A percentile compares a stretch with the other conserved stretches of the same genome.
These are phyloP conservation scores for Nansenia antarctica DNA, from an alignment of 2,113 vertebrate species.

Conservation along the genomic window DNA sequence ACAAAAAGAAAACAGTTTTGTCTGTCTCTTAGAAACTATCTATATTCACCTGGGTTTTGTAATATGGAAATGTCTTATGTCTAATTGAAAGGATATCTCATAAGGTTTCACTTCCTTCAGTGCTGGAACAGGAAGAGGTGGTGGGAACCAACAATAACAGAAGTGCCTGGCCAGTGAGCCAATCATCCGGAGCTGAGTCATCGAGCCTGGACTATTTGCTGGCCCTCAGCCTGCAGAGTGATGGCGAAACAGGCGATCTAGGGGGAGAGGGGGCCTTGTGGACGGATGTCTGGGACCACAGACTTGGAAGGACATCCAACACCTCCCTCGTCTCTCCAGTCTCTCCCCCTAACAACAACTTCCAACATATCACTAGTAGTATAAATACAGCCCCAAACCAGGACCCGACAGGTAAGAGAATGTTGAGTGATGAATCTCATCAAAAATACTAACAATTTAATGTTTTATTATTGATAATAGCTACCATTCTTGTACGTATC, in stretches of 20 bases:
- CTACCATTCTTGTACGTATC: neutral
- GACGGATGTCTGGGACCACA: conserved; percentile 72
- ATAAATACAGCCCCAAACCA: conserved; percentile 36
- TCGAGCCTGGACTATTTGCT: conserved; percentile 85
- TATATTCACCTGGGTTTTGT: neutral
- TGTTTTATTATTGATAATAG: neutral
- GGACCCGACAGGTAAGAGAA: conserved; percentile 54
- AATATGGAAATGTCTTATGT: neutral
- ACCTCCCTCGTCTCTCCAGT: conserved; percentile 43
- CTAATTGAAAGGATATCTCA: conserved; percentile 1
- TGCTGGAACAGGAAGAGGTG: conserved; percentile 58
- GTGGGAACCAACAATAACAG: conserved; percentile 54
- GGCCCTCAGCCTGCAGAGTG: conserved; percentile 87
- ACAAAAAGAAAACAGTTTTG: neutral
- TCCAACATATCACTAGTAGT: conserved; percentile 36
- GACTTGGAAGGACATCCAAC: conserved; percentile 46
- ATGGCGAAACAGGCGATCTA: conserved; percentile 65
- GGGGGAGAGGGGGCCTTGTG: conserved; percentile 54
- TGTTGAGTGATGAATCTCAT: too few species aligned
- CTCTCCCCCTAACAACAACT: conserved; percentile 61
- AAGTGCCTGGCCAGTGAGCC: conserved; percentile 54
- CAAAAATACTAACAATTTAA: neutral
- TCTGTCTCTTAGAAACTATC: neutral
- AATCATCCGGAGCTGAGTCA: conserved; percentile 67
- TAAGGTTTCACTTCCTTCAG: conserved; percentile 35